Conservation (phyloP, 2,797 vertebrate genomes). For the Agapornis canus region DNA sequence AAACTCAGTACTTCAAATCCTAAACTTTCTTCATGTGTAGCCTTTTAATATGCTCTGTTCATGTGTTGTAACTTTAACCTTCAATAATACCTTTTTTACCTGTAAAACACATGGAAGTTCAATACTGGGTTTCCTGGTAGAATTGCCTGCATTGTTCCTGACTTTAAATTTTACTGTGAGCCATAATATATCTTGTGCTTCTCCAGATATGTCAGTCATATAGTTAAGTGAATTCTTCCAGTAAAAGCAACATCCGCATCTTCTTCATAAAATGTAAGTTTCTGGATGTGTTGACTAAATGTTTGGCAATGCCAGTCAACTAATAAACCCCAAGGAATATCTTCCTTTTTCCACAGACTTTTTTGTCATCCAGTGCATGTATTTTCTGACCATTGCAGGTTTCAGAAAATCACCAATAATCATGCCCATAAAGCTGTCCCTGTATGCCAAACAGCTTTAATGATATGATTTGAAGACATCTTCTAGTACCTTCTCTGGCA, state of each 20-base stretch:
- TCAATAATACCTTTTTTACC: background rate
- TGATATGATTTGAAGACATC: background rate
- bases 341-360: background rate
- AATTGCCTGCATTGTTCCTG: background rate
- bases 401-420: background rate
- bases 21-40: background rate
- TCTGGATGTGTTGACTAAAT: background rate
- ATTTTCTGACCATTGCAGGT: background rate
- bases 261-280: background rate
- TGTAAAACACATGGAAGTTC: background rate
- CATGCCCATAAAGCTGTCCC: background rate
- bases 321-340: background rate
- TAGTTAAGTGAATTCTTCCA: background rate
- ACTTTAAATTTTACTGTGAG: background rate
- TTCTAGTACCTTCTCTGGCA: background rate
- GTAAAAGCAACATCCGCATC: background rate
- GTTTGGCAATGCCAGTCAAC: background rate
- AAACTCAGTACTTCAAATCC: background rate
- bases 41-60: background rate
- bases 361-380: background rate
- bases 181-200: background rate
- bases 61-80: background rate
- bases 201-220: background rate
- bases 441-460: background rate
- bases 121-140: background rate